These are phyloP conservation scores for Brachionus koreanus DNA, from an alignment of 1,140 invertebrate species.

Conservation along the genomic window DNA sequence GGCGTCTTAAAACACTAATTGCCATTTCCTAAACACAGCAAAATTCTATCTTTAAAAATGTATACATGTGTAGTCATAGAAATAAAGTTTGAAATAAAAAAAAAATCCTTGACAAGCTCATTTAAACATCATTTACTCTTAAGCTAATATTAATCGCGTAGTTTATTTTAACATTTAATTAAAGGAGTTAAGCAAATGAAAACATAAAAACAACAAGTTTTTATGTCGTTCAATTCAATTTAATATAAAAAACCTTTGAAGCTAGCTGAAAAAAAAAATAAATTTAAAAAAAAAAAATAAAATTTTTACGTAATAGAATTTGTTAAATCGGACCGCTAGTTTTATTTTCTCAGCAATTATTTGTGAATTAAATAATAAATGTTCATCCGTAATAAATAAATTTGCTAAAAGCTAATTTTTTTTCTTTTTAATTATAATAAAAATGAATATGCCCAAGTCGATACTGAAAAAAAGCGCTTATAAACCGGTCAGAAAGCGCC, in stretches of 20 bases:
- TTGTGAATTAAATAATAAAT: not conserved
- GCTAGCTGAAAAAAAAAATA: no score
- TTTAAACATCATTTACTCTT: not conserved
- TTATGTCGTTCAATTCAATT: not conserved
- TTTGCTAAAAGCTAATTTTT: not conserved
- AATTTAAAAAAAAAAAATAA: not conserved
- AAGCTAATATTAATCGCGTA: not conserved
- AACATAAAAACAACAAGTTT: not conserved
- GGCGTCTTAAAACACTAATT: not conserved
- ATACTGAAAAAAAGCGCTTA: conserved; percentile 8
- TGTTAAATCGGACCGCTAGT: not conserved
- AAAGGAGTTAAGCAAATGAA: not conserved
- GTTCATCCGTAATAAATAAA: not conserved
- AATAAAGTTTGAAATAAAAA: not conserved
- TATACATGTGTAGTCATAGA: not conserved
- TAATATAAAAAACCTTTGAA: not conserved
- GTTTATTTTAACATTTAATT: not conserved
- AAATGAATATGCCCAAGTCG: not conserved
- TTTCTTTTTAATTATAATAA: not conserved
- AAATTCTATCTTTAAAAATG: not conserved
- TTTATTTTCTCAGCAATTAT: not conserved
- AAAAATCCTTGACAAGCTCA: not conserved
- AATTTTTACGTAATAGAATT: not conserved
- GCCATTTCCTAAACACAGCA: not conserved
- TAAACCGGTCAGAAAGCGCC: conserved; percentile 12